phyloP scores from a whole-genome alignment of 2,888 invertebrate species.

The Agrochola macilenta region DNA sequence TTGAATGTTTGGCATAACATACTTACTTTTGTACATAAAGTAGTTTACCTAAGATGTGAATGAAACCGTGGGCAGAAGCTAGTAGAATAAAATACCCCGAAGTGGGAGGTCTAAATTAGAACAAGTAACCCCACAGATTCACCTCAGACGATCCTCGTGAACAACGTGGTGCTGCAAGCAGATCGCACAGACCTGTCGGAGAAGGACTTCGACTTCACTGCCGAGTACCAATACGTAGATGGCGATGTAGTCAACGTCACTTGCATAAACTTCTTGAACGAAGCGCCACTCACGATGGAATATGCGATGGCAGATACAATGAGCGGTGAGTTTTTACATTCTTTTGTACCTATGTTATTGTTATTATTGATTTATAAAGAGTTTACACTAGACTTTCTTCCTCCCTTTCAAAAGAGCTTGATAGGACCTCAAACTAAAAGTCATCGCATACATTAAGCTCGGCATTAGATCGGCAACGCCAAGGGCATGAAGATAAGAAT shows the following conservation, averaged over 20 bases:
- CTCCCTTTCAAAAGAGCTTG: not conserved
- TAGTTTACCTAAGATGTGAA: not conserved
- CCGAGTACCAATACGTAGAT: constrained; percentile 26
- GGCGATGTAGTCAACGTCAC: constrained; percentile 17
- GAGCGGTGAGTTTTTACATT: constrained; percentile 13
- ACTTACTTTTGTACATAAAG: not conserved
- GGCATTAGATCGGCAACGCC: not conserved
- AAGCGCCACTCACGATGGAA: not conserved
- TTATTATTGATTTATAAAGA: not conserved
- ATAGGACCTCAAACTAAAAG: not conserved
- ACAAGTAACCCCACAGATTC: constrained; percentile 4
- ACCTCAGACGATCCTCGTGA: constrained; percentile 40
- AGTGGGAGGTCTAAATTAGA: no score
- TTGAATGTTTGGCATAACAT: not conserved
- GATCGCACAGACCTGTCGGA: constrained; percentile 20
- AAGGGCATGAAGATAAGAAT: no score
- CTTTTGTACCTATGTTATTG: no score
- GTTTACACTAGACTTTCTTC: not conserved
- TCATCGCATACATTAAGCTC: not conserved
- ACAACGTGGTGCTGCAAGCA: constrained; percentile 18
- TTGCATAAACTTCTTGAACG: not conserved
- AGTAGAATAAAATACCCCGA: no score
- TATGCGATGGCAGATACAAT: not conserved
- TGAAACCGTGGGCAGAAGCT: no score
- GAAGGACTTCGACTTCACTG: constrained; percentile 9